Base-by-base conservation (phyloP, 1,140 invertebrate genomes). In the Lysiphlebus fabarum region DNA sequence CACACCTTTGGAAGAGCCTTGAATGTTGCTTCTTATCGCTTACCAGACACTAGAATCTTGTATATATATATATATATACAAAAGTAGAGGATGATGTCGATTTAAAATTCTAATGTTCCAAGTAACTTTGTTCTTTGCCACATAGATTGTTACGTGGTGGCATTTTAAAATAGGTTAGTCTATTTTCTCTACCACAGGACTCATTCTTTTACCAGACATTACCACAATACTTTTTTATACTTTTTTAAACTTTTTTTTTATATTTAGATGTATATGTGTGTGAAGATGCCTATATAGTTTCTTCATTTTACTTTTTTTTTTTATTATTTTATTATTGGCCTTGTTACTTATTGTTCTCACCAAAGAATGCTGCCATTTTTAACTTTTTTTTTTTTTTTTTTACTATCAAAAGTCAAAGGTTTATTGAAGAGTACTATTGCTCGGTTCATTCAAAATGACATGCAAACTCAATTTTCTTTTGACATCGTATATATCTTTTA, bases 51-150 rank as follows among this genome's bases (percentile, higher is more conserved):
- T 12, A 45, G 41, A 44, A 17, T 53, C 40, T 42, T 38, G 12
- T 53, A 12, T 38, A 6, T 17, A 7, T 9, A 38, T 53, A 12
- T 38, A 6, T 17, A 7, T 9, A 38, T 36, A 33, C 56, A 33
- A 42, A 12, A 50, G 17, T 17, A 14, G 14, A 10, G 51, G 50
- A 59, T 59, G 50, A 59, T 59, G 58, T 59, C 50, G 50, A 59
- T 59, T 59, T 59, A 59, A 59, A 59, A 59, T 59, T 59, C 58
- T 59, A 59, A 59, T 59, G 36, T 50, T 14, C 50, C 42, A 40
- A 51, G 17, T 50, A 59, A 59, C 58, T 59, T 59, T 59, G 58
- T 59, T 59, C 58, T 59, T 59, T 59, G 58, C 58, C 58, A 59
- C 58, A 59, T 59, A 59, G 58, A 59, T 59, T 59, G 58, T 50